Evolutionary conservation across 2,797 vertebrate species (phyloP), one percentile per base, ranked within the genome.

Genomic region (Centroberyx gerrardi): DNA sequence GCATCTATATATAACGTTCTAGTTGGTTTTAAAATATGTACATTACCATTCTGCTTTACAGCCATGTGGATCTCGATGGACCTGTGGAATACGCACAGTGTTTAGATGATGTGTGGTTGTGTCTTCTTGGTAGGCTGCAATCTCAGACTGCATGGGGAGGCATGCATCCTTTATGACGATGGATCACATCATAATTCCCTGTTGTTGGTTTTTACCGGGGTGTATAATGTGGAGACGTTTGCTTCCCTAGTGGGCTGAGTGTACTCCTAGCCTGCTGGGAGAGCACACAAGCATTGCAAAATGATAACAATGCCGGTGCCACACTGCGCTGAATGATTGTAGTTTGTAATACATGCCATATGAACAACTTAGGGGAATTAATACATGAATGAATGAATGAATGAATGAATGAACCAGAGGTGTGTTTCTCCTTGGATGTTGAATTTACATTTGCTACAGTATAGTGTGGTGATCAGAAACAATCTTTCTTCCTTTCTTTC

Each of bases 401-500:
- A 44, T 15, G 42, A 42, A 13, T 42, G 40, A 42, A 13, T 42
- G 40, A 33, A 12, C 5, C 13, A 31, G 53, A 51, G 18, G 18
- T 33, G 15, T 31, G 15, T 33, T 54, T 55, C 38, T 44, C 52
- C 65, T 13, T 68, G 10, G 55, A 42, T 46, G 44, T 29, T 54
- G 38, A 66, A 65, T 60, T 44, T 33, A 27, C 42, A 38, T 74
- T 28, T 15, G 14, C 52, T 54, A 42, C 18, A 33, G 48, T 44
- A 42, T 48, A n/a, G 17, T 28, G 44, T 28, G 51, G 22, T 27
- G 13, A 29, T 48, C 15, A 13, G 46, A 48, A n/a, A 4, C 17
- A 22, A 15, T 42, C 53, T 44, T 55, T 56, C 31, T 55, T 40
- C 29, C 27, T 22, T 55, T 28, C 14, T 29, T 29, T 40, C 44